These are phyloP conservation scores for Pemphigus obesinymphae DNA, from an alignment of 1,140 invertebrate species.

Conservation along the genomic window DNA sequence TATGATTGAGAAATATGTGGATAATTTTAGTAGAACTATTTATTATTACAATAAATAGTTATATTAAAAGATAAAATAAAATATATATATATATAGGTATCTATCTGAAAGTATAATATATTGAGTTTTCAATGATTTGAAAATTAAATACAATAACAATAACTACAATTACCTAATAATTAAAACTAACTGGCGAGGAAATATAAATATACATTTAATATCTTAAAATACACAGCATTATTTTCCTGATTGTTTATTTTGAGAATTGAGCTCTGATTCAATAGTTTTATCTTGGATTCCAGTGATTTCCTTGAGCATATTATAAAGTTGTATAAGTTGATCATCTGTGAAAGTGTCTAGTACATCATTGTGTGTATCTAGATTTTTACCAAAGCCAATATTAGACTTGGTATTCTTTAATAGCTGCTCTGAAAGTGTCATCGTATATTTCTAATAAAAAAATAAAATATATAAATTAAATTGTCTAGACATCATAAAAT, in stretches of 20 bases:
- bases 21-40: no score
- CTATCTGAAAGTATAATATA: no score
- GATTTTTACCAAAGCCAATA: slow-evolving; percentile 57
- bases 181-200: background rate
- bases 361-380: slow-evolving; percentile 55
- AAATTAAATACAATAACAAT: background rate
- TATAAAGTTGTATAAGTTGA: slow-evolving; percentile 75
- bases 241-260: background rate
- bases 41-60: no score
- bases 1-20: no score
- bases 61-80: no score
- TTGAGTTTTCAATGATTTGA: background rate
- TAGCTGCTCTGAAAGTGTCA: slow-evolving; percentile 66
- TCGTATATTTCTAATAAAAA: slow-evolving; percentile 71
- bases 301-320: slow-evolving; percentile 67
- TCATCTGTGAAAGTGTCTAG: slow-evolving; percentile 72
- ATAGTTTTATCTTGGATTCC: slow-evolving; percentile 41
- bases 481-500: slow-evolving; percentile 10
- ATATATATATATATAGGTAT: no score
- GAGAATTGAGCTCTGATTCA: slow-evolving; percentile 10
- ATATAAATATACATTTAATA: background rate
- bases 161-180: background rate
- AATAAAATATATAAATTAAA: slow-evolving; percentile 37
- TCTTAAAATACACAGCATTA: background rate
- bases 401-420: slow-evolving; percentile 56